Evolutionary conservation across 2,888 invertebrate species (phyloP).

Genomic region (Griposia aprilina): DNA sequence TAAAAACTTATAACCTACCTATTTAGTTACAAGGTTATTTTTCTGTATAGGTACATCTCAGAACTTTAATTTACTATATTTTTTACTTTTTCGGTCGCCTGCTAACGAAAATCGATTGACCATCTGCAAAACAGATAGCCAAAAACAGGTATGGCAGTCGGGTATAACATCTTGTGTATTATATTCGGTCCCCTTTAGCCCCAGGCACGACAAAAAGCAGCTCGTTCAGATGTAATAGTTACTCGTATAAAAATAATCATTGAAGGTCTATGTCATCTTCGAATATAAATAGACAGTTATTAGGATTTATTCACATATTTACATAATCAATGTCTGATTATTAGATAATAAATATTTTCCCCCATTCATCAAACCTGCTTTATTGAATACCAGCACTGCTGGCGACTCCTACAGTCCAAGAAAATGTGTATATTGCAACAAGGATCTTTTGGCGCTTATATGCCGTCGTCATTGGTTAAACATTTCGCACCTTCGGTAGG

Average conservation of each 20-base stretch:
- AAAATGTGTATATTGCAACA: background rate
- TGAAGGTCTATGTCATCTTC: slow-evolving; percentile 42
- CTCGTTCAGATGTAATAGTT: background rate
- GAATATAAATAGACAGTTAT: slow-evolving; percentile 27
- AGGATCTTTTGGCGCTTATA: background rate
- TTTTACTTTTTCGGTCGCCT: background rate
- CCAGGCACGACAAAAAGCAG: background rate
- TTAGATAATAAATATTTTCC: slow-evolving; percentile 2
- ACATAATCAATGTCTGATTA: slow-evolving; percentile 33
- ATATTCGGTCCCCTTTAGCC: background rate
- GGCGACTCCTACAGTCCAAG: background rate
- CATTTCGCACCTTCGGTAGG: background rate
- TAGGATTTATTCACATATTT: slow-evolving; percentile 38
- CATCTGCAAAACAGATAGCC: background rate
- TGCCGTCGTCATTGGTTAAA: background rate
- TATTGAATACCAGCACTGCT: background rate
- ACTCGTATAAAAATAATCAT: slow-evolving; percentile 7
- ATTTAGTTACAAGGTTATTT: background rate
- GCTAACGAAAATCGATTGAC: background rate
- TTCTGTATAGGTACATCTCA: background rate
- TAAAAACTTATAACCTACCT: background rate
- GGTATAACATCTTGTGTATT: background rate
- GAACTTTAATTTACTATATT: background rate
- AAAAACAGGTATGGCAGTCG: background rate
- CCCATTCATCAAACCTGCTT: slow-evolving; percentile 29